Conservation (phyloP, 1,140 invertebrate genomes). For the roundworm (Caenorhabditis elegans) region DNA sequence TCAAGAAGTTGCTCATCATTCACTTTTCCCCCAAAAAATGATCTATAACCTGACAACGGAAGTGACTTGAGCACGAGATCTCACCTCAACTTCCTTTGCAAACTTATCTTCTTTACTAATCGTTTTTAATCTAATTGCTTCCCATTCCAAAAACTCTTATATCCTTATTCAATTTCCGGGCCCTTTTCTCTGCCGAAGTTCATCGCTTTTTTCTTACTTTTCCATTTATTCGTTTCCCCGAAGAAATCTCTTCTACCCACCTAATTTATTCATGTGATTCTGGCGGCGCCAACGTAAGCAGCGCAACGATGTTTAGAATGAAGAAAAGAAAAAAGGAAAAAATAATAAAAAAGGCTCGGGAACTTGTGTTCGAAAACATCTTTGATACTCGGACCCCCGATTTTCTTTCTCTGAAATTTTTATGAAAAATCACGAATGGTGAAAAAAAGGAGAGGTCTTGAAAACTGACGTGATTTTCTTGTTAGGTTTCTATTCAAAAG, state of each 20-base stretch:
- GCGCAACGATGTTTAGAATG: constrained; percentile 3
- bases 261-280: constrained; percentile 31
- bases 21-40: background rate
- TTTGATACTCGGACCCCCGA: background rate
- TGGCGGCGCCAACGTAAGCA: background rate
- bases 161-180: constrained; percentile 15
- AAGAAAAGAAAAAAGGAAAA: background rate
- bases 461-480: background rate
- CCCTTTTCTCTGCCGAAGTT: background rate
- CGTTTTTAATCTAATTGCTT: background rate
- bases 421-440: background rate
- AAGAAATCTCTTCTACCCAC: background rate
- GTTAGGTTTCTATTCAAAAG: no score
- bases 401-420: background rate
- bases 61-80: background rate
- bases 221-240: background rate
- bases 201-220: background rate
- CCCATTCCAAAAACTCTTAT: background rate
- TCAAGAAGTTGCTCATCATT: background rate
- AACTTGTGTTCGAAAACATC: constrained; percentile 6
- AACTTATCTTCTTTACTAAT: background rate
- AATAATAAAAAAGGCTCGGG: background rate
- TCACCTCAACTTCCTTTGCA: background rate
- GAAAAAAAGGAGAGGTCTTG: background rate
- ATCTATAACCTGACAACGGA: constrained; percentile 3